Base-by-base conservation (phyloP, 2,797 vertebrate genomes). In the Sebastes itinus region DNA sequence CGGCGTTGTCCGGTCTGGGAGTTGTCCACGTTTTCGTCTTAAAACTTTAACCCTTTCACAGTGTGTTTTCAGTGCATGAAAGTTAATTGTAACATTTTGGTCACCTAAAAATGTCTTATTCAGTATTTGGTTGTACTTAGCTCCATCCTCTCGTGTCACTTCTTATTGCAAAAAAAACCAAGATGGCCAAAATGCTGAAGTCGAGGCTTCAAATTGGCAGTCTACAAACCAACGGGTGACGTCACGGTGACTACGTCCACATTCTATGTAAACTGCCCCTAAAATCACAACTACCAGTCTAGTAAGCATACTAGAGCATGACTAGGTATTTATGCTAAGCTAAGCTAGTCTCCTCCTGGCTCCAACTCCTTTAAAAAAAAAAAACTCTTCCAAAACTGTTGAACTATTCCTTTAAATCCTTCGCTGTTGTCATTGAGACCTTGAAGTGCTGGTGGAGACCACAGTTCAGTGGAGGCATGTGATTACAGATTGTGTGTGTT, bases 401-500 rank as follows among this genome's bases (percentile, higher is more conserved):
- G 16, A 56, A 8, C 30, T 35, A 22, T 55, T 42, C 1, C 1
- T 72, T 66, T 65, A 54, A 67, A 73, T 25, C 10, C 18, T 14
- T 27, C 6, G 18, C 7, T 30, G 32, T 62, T 75, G 16, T 63
- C 66, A 55, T 25, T 27, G 23, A 65, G 77, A 77, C 59, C 54
- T 25, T 70, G 63, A 73, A 61, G 71, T 32, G 65, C 42, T 32
- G 55, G 23, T 75, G 75, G 38, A 72, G 69, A 33, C 10, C 18
- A 11, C 54, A 64, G 64, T 67, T 83, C 52, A 88, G 78, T 78
- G 68, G 72, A 64, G 70, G 74, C 75, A 76, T 90, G 86, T 87
- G 77, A 80, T 83, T 78, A 84, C 84, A 89, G 81, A 76, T 66
- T 77, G 76, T 72, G 56, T 76, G 77, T 89, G 85, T 92, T 92